These are phyloP conservation scores for Ormyrus thymus DNA, from an alignment of 2,888 invertebrate species.

Conservation along the genomic window DNA sequence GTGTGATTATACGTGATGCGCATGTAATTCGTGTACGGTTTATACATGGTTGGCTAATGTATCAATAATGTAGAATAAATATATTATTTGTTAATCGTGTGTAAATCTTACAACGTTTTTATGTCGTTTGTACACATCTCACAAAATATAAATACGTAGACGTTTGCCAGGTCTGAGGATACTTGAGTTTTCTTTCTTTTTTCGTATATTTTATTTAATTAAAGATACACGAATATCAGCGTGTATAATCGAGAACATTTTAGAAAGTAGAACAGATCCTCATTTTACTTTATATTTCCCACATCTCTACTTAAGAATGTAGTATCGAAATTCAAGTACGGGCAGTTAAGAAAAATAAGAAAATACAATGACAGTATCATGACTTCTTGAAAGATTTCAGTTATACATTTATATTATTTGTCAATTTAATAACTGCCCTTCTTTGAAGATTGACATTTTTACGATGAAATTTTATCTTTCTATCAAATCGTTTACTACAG, in stretches of 20 bases:
- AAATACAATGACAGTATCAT: too few species aligned
- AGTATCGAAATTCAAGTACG: too few species aligned
- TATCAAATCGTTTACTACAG: too few species aligned
- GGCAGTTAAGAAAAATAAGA: too few species aligned
- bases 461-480: too few species aligned
- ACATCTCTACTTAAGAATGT: neutral
- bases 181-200: too few species aligned
- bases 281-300: slow-evolving; percentile 7
- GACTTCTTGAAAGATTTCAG: too few species aligned
- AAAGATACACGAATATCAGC: neutral
- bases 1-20: neutral
- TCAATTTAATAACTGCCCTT: too few species aligned
- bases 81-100: slow-evolving; percentile 24
- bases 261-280: neutral
- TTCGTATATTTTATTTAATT: too few species aligned
- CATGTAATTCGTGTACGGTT: neutral
- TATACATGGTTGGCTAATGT: slow-evolving; percentile 8
- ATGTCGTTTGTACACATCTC: neutral
- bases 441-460: too few species aligned
- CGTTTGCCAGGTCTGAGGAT: neutral
- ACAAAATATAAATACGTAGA: neutral
- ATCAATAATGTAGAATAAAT: slow-evolving; percentile 15
- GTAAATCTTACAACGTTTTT: slow-evolving; percentile 1
- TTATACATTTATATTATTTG: too few species aligned
- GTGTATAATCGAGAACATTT: neutral